phyloP scores from a whole-genome alignment of 2,797 vertebrate genomes.

The Delichon dasypus region DNA sequence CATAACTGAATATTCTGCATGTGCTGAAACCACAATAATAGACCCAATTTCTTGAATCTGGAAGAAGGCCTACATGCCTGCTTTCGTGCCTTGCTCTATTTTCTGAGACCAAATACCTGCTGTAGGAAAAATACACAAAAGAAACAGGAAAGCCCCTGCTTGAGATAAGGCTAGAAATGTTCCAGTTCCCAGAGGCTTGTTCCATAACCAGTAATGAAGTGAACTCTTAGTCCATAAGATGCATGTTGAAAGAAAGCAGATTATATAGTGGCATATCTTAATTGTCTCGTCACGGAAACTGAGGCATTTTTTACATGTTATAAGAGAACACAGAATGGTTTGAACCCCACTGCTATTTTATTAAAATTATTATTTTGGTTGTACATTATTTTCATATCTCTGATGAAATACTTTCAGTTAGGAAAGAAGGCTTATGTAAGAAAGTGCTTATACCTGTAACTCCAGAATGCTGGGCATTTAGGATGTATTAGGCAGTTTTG shows the following conservation, averaged over 20 bases:
- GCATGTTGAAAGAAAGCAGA: not conserved
- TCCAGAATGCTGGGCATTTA: not conserved
- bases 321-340: not conserved
- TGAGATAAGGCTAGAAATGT: not conserved
- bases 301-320: not conserved
- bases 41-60: not conserved
- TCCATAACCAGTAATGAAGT: not conserved
- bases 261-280: not conserved
- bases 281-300: not conserved
- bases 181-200: not conserved
- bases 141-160: not conserved
- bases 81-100: not conserved
- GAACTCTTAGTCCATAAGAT: not conserved
- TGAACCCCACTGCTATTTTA: not conserved
- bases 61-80: not conserved
- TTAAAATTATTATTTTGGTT: not conserved
- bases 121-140: not conserved
- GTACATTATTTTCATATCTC: not conserved
- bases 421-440: not conserved
- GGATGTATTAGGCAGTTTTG: not conserved
- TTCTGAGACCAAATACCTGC: not conserved
- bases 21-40: not conserved
- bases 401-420: not conserved
- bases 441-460: not conserved
- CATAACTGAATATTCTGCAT: not conserved